Evolutionary conservation across 2,113 vertebrate species (phyloP).

Genomic region (Megaceryle maxima): DNA sequence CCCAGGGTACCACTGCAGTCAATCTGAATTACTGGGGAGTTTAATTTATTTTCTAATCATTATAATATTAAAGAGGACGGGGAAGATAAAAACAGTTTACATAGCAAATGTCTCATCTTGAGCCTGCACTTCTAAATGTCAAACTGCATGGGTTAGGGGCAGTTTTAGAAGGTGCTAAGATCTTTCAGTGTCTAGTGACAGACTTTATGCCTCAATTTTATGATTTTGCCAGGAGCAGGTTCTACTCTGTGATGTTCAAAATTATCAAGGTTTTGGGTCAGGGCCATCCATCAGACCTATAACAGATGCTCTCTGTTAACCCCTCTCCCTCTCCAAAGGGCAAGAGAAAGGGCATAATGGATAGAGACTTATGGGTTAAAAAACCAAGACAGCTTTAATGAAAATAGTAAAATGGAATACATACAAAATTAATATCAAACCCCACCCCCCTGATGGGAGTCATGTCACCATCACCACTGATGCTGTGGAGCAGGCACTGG

Average conservation of each 20-base stretch:
- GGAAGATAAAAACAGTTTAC: not conserved
- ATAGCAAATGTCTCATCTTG: not conserved
- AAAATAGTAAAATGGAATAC: no score
- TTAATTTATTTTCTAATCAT: not conserved
- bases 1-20: not conserved
- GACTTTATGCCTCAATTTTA: not conserved
- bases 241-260: not conserved
- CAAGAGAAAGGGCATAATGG: no score
- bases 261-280: no score
- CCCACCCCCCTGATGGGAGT: no score
- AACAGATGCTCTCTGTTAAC: no score
- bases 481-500: no score
- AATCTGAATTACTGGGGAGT: not conserved
- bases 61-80: not conserved
- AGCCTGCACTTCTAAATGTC: constrained; percentile 24
- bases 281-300: no score
- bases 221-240: not conserved
- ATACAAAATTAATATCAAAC: no score
- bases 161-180: not conserved
- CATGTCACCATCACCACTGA: no score
- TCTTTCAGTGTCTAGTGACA: not conserved
- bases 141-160: not conserved
- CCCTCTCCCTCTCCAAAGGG: no score
- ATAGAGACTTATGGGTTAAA: no score
- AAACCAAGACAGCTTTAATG: no score